A percentile compares a stretch with the other conserved stretches of the same genome.
These are phyloP conservation scores for Antedon mediterranea DNA, from an alignment of 53 echinoderm and acorn worm species.

Conservation along the genomic window DNA sequence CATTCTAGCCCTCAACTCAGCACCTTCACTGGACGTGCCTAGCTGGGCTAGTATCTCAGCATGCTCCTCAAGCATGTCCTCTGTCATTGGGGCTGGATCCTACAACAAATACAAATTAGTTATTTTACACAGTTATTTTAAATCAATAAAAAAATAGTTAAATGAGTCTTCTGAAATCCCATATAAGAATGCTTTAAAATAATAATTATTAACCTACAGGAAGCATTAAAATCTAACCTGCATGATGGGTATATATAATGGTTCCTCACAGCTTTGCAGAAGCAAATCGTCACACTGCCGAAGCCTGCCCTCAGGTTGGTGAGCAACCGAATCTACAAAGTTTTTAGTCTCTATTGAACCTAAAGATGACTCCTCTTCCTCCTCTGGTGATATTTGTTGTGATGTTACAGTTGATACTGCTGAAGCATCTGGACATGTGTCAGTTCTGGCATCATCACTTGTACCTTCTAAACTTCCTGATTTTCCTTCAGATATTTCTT, in stretches of 20 bases:
- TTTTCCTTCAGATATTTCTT: neutral
- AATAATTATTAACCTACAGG: too few relatives aligned
- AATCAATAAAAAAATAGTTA: too few relatives aligned
- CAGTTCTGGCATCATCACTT: neutral
- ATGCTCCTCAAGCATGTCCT: constrained; percentile 95
- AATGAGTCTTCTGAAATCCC: too few relatives aligned
- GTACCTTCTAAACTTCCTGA: constrained; percentile 21
- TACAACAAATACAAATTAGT: constrained; percentile 2
- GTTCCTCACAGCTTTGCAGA: constrained; percentile 47
- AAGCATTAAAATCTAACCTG: constrained; percentile 42
- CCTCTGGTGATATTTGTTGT: too few relatives aligned
- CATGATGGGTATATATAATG: constrained; percentile 77
- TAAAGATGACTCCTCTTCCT: constrained; percentile 6
- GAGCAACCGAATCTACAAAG: neutral
- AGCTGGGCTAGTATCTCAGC: constrained; percentile 90
- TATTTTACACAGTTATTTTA: too few relatives aligned
- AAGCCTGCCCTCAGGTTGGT: constrained; percentile 62
- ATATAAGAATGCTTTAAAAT: too few relatives aligned
- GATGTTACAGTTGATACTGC: constrained; percentile 2
- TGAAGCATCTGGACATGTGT: too few relatives aligned
- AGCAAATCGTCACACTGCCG: constrained; percentile 61
- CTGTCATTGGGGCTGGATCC: constrained; percentile 99
- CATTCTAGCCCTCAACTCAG: constrained; percentile 90
- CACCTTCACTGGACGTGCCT: constrained; percentile 74
- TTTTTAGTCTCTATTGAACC: neutral